Base-by-base conservation (phyloP, 2,888 invertebrate genomes). In the Acronicta leporina region DNA sequence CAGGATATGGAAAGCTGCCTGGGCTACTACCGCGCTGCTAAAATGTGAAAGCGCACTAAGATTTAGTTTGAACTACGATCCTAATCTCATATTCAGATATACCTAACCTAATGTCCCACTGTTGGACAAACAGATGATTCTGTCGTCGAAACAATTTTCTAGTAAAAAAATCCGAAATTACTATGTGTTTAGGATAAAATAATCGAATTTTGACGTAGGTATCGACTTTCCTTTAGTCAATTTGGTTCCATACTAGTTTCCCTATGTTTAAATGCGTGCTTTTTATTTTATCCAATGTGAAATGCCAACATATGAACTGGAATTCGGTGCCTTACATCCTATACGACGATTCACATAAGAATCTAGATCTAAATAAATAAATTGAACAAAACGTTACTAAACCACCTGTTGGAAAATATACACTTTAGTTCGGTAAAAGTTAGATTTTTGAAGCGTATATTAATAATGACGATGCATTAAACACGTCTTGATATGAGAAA, bases 301-400 rank as follows among this genome's bases (percentile, higher is more conserved):
- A 69, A 56, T 53, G 60, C 67, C 38, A 50, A 56, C 25, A 51
- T 33, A 43, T 55, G 10, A 59, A 71, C 27, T 50, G 72, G 46
- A 65, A 47, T 46, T 53, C 48, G 13, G 41, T 61, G 42, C 53
- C 72, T 69, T 66, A 69, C 0, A 53, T 49, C 2, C 54, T 65
- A 71, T 66, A 53, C 53, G 45, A 44, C 66, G 60, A 69, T 47
- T 49, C 67, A 59, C 41, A 6, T 64, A 61, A 41, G 67, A 65
- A 68, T 55, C 68, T 65, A 59, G 49, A 52, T 71, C 47, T 64
- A 72, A 71, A 68, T 68, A 68, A 69, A 69, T 69, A 72, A 38
- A 60, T 50, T 71, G 51, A 53, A 71, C 5, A 68, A 40, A 33
- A 48, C 41, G 49, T 54, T 41, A 6, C n/a, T 13, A 43, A n/a